Base-by-base conservation (phyloP, 2,888 invertebrate species). In the Macrosoma leucophasiata region DNA sequence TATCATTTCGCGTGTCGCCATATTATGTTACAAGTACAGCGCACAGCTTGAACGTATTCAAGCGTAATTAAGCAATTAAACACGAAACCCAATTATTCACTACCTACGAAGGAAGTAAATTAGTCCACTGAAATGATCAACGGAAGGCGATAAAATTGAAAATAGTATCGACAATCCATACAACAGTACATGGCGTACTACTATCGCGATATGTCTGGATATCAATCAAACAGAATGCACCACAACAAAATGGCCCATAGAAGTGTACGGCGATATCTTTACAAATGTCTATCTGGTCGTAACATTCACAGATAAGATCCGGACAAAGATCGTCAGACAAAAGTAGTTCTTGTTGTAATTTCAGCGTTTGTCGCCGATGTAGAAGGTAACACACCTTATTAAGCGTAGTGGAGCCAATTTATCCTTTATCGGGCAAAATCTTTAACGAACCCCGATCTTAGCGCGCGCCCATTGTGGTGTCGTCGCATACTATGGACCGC, bases 371-470 rank as follows among this genome's bases (percentile, higher is more conserved):
- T 38, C 40, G 34, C 21, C 20, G 15, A 14, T 29, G 29, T 29
- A 29, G 13, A 23, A 26, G 22, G 30, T 26, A 36, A 26, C 22
- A 36, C 30, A 36, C 35, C 36, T 32, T 36, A 36, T 36, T 36
- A 32, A 36, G 36, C 31, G 22, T 23, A 31, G 52, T 55, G 55
- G 50, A 62, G 69, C 67, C 76, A 76, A 74, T 77, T 75, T 71
- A 72, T 55, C 58, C 57, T 70, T 73, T 75, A 77, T 75, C 77
- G 58, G 55, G 58, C 56, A 54, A 61, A 67, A 78, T 77, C 72
- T 70, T 55, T 53, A 59, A 64, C n/a, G 55, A 52, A 62, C 57
- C 53, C 53, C 56, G 59, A 50, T 55, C 58, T 60, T 57, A 48
- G 55, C 55, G 58, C 56, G 50, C 58, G 39, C 57, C 72, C 69